A percentile compares a stretch with the other conserved stretches of the same genome.
These are phyloP conservation scores for Elephas maximus DNA, from an alignment of 2,113 vertebrate genomes.

Conservation along the genomic window DNA sequence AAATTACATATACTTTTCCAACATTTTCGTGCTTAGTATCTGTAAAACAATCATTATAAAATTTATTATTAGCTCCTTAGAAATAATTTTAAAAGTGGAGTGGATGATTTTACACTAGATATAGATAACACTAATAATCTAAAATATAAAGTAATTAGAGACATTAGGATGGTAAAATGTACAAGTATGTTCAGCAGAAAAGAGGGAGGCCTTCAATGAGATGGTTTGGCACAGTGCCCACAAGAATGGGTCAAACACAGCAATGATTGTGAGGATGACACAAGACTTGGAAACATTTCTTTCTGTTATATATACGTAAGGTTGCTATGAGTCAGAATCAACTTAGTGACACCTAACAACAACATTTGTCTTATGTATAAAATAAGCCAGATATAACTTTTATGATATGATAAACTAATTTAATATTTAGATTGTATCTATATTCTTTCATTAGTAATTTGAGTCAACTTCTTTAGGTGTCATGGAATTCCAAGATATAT, in stretches of 20 bases:
- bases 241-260: neutral
- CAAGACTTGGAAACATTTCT: neutral
- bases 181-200: neutral
- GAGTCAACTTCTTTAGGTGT: neutral
- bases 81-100: neutral
- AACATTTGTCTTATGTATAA: neutral
- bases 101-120: neutral
- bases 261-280: neutral
- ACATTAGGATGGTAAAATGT: neutral
- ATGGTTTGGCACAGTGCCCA: neutral
- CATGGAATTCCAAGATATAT: neutral
- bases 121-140: neutral
- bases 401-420: neutral
- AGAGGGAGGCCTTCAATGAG: neutral
- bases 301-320: neutral
- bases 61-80: slow-evolving; percentile 9
- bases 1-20: neutral
- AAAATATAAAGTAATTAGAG: neutral
- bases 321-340: neutral
- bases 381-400: slow-evolving; percentile 1
- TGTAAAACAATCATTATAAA: neutral
- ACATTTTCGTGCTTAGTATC: neutral
- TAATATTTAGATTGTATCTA: neutral
- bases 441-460: neutral
- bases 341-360: neutral